Evolutionary conservation across 2,888 invertebrate genomes (phyloP).

Genomic region (Chrysina gloriosa): DNA sequence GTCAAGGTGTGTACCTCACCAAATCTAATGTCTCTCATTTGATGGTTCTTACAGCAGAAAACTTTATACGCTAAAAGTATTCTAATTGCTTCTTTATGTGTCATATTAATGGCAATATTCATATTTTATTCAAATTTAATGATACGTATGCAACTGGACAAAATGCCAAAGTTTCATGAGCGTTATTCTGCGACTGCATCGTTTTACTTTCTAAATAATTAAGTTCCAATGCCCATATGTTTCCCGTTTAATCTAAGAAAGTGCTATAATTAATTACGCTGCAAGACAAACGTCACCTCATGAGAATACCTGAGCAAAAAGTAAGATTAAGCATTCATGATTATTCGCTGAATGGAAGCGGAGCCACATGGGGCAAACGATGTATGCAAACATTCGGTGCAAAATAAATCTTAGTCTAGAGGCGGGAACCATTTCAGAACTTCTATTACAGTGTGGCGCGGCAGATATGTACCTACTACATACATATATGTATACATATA

Average conservation of each 20-base stretch:
- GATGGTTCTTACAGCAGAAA: too few relatives aligned
- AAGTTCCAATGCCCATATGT: conserved; percentile 19
- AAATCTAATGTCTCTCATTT: too few relatives aligned
- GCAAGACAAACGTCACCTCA: conserved; percentile 30
- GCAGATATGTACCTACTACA: not conserved
- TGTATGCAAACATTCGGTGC: conserved; percentile 6
- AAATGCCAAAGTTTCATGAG: conserved; percentile 23
- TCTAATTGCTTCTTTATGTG: too few relatives aligned
- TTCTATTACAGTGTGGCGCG: not conserved
- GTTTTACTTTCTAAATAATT: conserved; percentile 26
- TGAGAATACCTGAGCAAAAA: conserved; percentile 21
- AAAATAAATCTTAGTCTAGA: not conserved
- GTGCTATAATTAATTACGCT: conserved; percentile 38
- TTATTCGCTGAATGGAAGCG: not conserved
- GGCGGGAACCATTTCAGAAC: not conserved
- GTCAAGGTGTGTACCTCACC: too few relatives aligned
- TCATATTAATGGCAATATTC: too few relatives aligned
- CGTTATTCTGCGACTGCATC: not conserved
- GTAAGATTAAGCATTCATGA: conserved; percentile 19
- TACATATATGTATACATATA: too few relatives aligned
- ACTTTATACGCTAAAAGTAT: too few relatives aligned
- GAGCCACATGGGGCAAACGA: not conserved
- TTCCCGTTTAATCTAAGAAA: conserved; percentile 34
- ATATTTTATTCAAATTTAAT: not conserved
- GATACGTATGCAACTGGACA: not conserved